Percentiles rank a stretch among this genome's conserved stretches.
These are phyloP conservation scores for Charina bottae DNA, from an alignment of 2,113 vertebrate species.

Conservation along the genomic window DNA sequence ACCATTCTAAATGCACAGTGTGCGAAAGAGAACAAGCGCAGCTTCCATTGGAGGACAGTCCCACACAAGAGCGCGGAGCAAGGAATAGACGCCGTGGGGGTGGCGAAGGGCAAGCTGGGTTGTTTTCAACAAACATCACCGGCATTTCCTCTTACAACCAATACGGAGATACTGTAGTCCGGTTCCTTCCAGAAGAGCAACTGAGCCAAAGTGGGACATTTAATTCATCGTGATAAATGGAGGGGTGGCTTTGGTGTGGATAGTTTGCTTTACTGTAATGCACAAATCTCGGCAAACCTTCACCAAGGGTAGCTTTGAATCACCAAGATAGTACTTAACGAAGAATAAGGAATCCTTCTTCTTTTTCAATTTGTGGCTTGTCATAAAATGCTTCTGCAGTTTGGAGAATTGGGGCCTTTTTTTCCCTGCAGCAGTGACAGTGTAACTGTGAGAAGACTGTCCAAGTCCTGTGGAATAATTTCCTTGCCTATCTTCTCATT, in stretches of 20 bases:
- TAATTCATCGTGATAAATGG: not conserved
- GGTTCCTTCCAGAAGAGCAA: not conserved
- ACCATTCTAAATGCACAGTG: not conserved
- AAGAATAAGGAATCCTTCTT: slow-evolving; percentile 42
- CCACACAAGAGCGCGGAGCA: no score
- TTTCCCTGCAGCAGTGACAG: slow-evolving; percentile 32
- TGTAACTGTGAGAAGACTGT: slow-evolving; percentile 37
- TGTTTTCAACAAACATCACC: not conserved
- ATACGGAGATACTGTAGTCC: accelerated
- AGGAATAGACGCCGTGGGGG: not conserved
- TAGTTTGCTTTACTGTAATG: slow-evolving; percentile 25
- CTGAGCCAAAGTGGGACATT: slow-evolving; percentile 7
- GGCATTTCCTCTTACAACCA: not conserved
- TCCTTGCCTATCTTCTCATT: slow-evolving; percentile 35
- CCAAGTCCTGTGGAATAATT: slow-evolving; percentile 24
- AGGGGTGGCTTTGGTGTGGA: not conserved
- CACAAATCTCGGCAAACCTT: not conserved
- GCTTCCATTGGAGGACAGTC: not conserved
- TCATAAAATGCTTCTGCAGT: slow-evolving; percentile 46
- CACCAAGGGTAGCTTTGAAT: slow-evolving; percentile 37
- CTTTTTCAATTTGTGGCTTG: slow-evolving; percentile 45
- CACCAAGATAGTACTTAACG: slow-evolving; percentile 19
- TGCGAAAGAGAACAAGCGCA: not conserved
- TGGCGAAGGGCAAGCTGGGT: not conserved
- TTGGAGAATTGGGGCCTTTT: slow-evolving; percentile 23